Conservation (phyloP, 37 sponge, comb jelly and placozoan species). For the Crambe crambe region DNA sequence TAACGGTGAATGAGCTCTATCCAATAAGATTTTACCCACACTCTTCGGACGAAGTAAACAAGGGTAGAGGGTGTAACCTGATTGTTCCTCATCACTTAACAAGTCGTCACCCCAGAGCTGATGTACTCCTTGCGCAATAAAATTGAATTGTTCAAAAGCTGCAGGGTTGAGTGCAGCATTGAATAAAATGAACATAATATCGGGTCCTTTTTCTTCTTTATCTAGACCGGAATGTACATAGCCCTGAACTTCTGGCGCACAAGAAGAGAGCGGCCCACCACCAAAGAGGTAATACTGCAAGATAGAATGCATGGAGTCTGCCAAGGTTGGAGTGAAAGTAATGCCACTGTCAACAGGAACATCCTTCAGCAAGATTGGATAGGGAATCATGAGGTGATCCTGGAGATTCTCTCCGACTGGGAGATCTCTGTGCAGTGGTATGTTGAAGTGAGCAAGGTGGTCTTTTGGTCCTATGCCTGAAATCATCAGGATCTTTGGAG, state of each 20-base stretch:
- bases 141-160: not conserved
- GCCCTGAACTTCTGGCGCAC: slow-evolving; percentile 35
- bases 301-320: slow-evolving; percentile 7
- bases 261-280: slow-evolving; percentile 44
- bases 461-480: slow-evolving; percentile 86
- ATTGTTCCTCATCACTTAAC: not conserved
- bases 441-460: slow-evolving; percentile 27
- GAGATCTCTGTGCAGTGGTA: slow-evolving; percentile 51
- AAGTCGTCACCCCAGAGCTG: slow-evolving; percentile 46
- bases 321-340: slow-evolving; percentile 1
- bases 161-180: slow-evolving; percentile 6
- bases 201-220: slow-evolving; percentile 19
- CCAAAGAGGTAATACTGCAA: slow-evolving; percentile 37
- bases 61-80: slow-evolving; percentile 40
- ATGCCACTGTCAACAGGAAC: not conserved
- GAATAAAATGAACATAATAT: slow-evolving; percentile 46
- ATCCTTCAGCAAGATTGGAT: slow-evolving; percentile 21
- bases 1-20: slow-evolving; percentile 20
- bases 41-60: slow-evolving; percentile 64
- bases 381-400: slow-evolving; percentile 73
- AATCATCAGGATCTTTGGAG: slow-evolving; percentile 76
- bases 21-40: slow-evolving; percentile 54
- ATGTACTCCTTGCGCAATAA: not conserved
- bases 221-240: slow-evolving; percentile 36
- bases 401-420: slow-evolving; percentile 91